A percentile compares a stretch with the other conserved stretches of the same genome.
Evolutionary conservation across 2,888 invertebrate species (phyloP).

Genomic region (Drosophila kanekoi): DNA sequence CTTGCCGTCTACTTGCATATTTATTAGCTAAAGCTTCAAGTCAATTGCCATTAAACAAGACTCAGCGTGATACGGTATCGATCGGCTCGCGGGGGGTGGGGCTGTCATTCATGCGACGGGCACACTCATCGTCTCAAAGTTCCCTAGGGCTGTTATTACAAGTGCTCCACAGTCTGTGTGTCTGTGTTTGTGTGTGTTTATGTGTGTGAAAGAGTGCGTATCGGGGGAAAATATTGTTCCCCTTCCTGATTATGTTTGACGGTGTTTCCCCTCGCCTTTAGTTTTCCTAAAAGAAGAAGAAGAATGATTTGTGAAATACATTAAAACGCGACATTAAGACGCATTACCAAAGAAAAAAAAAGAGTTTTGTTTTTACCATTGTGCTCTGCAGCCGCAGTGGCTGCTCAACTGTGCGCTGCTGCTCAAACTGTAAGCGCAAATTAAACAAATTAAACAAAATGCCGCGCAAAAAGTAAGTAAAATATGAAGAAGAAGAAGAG

Average conservation of each 20-base stretch:
- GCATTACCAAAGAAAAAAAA: constrained; percentile 16
- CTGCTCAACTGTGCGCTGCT: constrained; percentile 29
- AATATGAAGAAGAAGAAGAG: not conserved
- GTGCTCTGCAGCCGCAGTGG: constrained; percentile 10
- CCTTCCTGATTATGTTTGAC: not conserved
- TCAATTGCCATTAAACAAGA: not conserved
- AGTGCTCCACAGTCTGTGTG: constrained; percentile 19
- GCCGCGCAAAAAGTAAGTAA: constrained; percentile 82
- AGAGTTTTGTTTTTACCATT: constrained; percentile 34
- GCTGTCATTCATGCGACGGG: not conserved
- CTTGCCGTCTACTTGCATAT: constrained; percentile 6
- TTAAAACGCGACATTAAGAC: not conserved
- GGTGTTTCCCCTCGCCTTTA: not conserved
- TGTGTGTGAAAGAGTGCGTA: too few relatives aligned
- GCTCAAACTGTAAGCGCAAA: constrained; percentile 42
- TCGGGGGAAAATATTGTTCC: constrained; percentile 30
- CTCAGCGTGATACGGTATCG: not conserved
- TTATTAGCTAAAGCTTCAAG: constrained; percentile 1
- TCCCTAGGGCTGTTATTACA: constrained; percentile 38
- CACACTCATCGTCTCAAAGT: constrained; percentile 27
- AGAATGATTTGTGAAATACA: constrained; percentile 17
- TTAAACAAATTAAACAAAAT: constrained; percentile 54
- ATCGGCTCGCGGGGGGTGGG: not conserved
- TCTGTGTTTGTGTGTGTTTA: not conserved
- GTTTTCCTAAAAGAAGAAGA: not conserved